phyloP scores from a whole-genome alignment of 2,888 invertebrate genomes.

The Lochmaea capreae region DNA sequence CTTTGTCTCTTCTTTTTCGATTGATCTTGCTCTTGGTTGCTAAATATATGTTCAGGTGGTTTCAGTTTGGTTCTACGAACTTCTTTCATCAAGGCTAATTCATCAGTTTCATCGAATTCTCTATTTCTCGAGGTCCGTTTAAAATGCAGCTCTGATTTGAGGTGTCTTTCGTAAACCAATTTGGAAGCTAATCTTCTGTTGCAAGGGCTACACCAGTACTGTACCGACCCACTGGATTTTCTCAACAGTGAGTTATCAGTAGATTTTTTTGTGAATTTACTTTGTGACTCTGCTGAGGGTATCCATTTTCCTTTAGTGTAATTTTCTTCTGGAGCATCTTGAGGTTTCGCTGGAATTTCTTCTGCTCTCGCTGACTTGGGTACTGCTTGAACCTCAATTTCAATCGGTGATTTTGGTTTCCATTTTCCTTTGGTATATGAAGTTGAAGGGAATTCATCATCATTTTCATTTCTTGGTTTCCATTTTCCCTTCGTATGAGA shows the following conservation, averaged over 20 bases:
- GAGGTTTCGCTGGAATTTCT: slow-evolving; percentile 1
- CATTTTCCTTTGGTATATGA: slow-evolving; percentile 70
- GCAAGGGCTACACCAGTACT: slow-evolving; percentile 86
- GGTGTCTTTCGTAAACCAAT: slow-evolving; percentile 80
- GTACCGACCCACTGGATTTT: slow-evolving; percentile 66
- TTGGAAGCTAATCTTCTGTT: slow-evolving; percentile 80
- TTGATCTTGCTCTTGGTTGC: slow-evolving; percentile 43
- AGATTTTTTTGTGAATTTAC: slow-evolving; percentile 41
- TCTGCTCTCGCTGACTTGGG: slow-evolving; percentile 56
- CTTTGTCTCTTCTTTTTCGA: slow-evolving; percentile 65
- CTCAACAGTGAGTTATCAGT: slow-evolving; percentile 58
- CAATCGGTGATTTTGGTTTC: slow-evolving; percentile 67
- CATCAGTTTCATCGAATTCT: slow-evolving; percentile 71
- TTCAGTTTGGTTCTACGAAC: slow-evolving; percentile 51
- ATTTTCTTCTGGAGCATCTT: slow-evolving; percentile 47
- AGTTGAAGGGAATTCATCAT: slow-evolving; percentile 39
- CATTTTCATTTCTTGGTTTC: slow-evolving; percentile 65
- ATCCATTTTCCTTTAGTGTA: slow-evolving; percentile 85
- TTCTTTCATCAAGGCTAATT: slow-evolving; percentile 44
- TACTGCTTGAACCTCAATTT: slow-evolving; percentile 21
- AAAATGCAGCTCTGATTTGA: slow-evolving; percentile 79
- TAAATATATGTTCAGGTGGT: slow-evolving; percentile 44
- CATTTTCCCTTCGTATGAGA: slow-evolving; percentile 80
- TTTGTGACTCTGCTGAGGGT: slow-evolving; percentile 62
- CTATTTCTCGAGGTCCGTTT: slow-evolving; percentile 75